A percentile compares a stretch with the other conserved stretches of the same genome.
These are phyloP conservation scores for Diabrotica undecimpunctata DNA, from an alignment of 1,140 invertebrate species.

Conservation along the genomic window DNA sequence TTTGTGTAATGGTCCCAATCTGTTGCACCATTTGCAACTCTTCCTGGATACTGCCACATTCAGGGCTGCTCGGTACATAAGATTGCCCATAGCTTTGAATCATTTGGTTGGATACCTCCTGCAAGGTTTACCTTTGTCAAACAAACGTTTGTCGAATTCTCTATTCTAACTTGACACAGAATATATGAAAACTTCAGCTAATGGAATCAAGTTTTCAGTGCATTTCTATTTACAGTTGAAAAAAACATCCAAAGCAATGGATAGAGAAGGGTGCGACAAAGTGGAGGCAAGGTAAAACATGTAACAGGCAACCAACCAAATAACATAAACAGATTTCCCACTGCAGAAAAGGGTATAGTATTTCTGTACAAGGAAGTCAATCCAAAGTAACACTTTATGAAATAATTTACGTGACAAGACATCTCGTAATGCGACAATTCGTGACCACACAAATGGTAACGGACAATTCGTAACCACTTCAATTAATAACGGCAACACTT, in stretches of 20 bases:
- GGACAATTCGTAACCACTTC: too few species aligned
- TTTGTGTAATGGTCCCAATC: constrained; percentile 35
- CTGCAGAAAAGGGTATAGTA: constrained; percentile 3
- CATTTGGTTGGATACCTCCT: constrained; percentile 49
- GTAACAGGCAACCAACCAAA: constrained; percentile 38
- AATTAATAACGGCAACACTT: too few species aligned
- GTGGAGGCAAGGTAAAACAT: constrained; percentile 38
- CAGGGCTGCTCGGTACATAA: constrained; percentile 38
- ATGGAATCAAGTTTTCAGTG: constrained; percentile 5
- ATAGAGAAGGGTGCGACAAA: constrained; percentile 35
- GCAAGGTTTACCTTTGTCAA: constrained; percentile 39
- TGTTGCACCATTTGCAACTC: constrained; percentile 39
- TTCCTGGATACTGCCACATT: constrained; percentile 40
- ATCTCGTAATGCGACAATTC: too few species aligned
- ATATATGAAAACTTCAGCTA: too few species aligned
- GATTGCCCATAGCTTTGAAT: constrained; percentile 41
- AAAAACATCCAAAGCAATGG: constrained; percentile 41
- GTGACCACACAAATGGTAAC: too few species aligned
- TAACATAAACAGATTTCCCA: constrained; percentile 43
- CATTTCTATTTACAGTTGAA: constrained; percentile 33
- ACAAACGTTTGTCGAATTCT: constrained; percentile 18
- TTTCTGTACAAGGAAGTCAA: neutral
- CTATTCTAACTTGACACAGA: constrained; percentile 9
- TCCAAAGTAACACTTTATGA: neutral
- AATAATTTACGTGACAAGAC: neutral